Percentiles rank a stretch among this genome's conserved stretches.
Evolutionary conservation across 2,113 vertebrate species (phyloP).

Genomic region (Ophiodon elongatus): DNA sequence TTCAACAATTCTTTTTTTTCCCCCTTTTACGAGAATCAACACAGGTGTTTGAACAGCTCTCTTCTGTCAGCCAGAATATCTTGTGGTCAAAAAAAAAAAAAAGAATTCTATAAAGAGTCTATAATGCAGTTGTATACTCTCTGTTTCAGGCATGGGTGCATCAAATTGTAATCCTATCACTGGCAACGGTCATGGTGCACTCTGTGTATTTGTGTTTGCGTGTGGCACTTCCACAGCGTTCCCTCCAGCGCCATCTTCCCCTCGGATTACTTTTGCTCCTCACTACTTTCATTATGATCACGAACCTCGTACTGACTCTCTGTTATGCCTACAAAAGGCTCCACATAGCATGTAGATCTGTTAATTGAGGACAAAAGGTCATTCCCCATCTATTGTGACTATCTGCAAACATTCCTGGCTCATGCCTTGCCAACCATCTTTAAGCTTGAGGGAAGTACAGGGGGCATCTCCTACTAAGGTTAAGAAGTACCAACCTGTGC

Average conservation of each 20-base stretch:
- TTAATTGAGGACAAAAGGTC: neutral
- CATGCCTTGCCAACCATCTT: too few species aligned
- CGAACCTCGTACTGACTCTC: neutral
- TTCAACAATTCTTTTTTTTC: neutral
- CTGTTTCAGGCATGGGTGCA: slow-evolving; percentile 4
- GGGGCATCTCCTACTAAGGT: neutral
- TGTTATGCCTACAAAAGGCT: neutral
- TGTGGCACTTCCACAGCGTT: too few species aligned
- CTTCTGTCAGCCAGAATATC: slow-evolving; percentile 13
- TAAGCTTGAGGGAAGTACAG: neutral
- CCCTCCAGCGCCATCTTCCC: neutral
- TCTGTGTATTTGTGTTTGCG: neutral
- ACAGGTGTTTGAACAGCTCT: slow-evolving; percentile 17
- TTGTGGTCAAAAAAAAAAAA: too few species aligned
- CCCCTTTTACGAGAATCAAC: neutral
- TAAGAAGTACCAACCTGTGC: neutral
- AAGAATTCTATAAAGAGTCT: too few species aligned
- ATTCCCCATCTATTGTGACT: slow-evolving; percentile 20
- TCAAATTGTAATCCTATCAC: slow-evolving; percentile 10
- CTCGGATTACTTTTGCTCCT: neutral
- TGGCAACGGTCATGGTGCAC: neutral
- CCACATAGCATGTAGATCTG: slow-evolving; percentile 1
- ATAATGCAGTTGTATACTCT: slow-evolving; percentile 18
- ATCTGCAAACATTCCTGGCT: slow-evolving; percentile 16
- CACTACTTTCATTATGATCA: neutral